Evolutionary conservation across 2,888 invertebrate genomes (phyloP), one percentile per base, ranked within the genome.

Genomic region (Bimastos eiseni): DNA sequence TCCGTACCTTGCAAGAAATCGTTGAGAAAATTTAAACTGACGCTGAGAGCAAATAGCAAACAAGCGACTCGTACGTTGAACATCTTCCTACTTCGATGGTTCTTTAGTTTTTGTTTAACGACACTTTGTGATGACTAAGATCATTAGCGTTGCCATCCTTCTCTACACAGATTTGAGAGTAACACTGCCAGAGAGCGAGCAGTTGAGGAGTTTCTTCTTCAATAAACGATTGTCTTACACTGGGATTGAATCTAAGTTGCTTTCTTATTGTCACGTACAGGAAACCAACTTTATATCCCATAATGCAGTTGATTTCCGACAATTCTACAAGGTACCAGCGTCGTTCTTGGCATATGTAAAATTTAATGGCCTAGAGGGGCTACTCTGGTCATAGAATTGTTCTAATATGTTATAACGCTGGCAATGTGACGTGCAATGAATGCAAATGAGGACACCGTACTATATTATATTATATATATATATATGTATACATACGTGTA

Each of bases 1-100:
- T 49, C 70, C n/a, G n/a, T 70, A 70, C 70, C 70, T 70, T 70
- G 70, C 70, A n/a, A 70, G 70, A 70, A n/a, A 70, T 70, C 70
- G 70, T n/a, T 70, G 70, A 70, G 30, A n/a, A 70, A 70, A 70
- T n/a, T 70, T 70, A 70, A 13, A n/a, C 30, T 70, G n/a, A 70
- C 4, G 13, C 70, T n/a, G 13, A 17, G 8, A 30, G 17, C 70
- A n/a, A 30, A n/a, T 0, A 70, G 30, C 30, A 70, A 70, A 70
- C 70, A 70, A 70, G 13, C 11, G 30, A 70, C 1, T 4, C 55
- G 55, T 55, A 30, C 55, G 11, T 11, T 6, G 30, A 1, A n/a
- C 70, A 70, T 70, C n/a, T 2, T 11, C 70, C n/a, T 55, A 11
- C 41, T 41, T 41, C 41, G n/a, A n/a, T n/a, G n/a, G n/a, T n/a